A percentile compares a stretch with the other conserved stretches of the same genome.
Evolutionary conservation across 2,113 vertebrate genomes (phyloP).

Genomic region (Microtus montanus): DNA sequence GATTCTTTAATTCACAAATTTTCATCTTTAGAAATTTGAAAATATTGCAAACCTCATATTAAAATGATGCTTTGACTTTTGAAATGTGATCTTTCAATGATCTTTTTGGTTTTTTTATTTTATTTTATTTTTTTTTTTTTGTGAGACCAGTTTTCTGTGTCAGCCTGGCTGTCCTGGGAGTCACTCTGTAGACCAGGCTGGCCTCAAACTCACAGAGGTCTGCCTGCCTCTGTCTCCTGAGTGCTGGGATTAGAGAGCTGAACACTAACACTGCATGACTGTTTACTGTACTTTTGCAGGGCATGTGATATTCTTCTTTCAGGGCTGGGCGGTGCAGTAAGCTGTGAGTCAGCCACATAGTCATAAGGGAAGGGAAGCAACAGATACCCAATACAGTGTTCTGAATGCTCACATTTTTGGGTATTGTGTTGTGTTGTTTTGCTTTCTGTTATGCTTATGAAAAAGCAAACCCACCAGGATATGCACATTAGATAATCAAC

Average conservation of each 20-base stretch:
- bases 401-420: neutral
- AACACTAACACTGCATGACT: neutral
- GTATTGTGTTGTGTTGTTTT: neutral
- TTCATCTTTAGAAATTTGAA: neutral
- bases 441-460: neutral
- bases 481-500: neutral
- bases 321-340: neutral
- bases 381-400: neutral
- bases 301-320: neutral
- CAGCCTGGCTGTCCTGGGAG: neutral
- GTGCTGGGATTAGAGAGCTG: neutral
- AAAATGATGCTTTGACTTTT: neutral
- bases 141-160: neutral
- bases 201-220: neutral
- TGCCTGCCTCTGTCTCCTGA: neutral
- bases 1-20: neutral
- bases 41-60: no score
- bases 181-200: neutral
- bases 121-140: neutral
- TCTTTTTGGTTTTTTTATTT: neutral
- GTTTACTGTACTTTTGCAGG: neutral
- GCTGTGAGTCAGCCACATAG: neutral
- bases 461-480: neutral
- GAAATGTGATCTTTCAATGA: neutral
- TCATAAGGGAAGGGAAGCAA: neutral